Conservation (phyloP, 2,888 invertebrate species). For the Sphaerophoria rueppellii region DNA sequence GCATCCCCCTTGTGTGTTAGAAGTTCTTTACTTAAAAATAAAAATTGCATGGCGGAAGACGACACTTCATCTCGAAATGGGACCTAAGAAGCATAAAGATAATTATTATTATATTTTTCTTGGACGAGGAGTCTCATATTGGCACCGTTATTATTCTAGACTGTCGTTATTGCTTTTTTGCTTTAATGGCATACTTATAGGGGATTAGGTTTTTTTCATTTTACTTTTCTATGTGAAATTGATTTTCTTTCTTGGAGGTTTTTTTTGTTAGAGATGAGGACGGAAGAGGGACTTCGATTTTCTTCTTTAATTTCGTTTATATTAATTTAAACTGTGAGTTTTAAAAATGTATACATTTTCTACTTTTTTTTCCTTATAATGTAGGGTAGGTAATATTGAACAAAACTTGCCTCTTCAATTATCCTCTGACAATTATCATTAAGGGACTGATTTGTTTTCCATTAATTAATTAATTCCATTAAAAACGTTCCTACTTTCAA, state of each 20-base stretch:
- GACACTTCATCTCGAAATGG: background rate
- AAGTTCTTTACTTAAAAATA: background rate
- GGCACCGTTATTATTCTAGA: background rate
- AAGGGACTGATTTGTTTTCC: too few relatives aligned
- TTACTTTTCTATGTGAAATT: constrained; percentile 8
- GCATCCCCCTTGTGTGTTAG: too few relatives aligned
- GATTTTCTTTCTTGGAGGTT: background rate
- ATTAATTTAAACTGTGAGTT: too few relatives aligned
- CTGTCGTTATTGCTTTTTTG: background rate
- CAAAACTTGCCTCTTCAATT: too few relatives aligned
- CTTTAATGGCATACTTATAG: constrained; percentile 30
- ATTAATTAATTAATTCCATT: too few relatives aligned
- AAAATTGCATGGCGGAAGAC: background rate
- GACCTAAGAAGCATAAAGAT: background rate
- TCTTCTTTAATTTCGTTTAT: too few relatives aligned
- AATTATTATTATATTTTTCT: constrained; percentile 70
- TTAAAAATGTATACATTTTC: too few relatives aligned
- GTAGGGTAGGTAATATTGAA: too few relatives aligned
- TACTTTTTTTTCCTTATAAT: too few relatives aligned
- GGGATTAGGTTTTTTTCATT: constrained; percentile 20
- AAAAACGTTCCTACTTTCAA: too few relatives aligned
- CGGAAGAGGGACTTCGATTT: background rate
- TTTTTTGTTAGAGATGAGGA: background rate
- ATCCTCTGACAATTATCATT: too few relatives aligned
- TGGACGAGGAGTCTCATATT: constrained; percentile 16